phyloP scores from a whole-genome alignment of 2,797 vertebrate species.

The Toxotes lorentzi region DNA sequence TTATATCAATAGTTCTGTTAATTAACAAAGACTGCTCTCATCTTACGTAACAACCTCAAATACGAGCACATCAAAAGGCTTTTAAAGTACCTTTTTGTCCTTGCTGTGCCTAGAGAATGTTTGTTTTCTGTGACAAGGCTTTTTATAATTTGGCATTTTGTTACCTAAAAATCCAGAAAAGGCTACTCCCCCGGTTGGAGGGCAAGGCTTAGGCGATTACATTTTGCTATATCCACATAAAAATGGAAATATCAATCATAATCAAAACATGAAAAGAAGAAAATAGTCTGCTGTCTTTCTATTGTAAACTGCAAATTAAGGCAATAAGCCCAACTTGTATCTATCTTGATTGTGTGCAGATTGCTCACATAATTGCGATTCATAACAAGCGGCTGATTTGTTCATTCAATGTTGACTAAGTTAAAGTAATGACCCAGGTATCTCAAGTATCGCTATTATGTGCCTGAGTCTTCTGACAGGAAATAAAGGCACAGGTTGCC shows the following conservation, averaged over 20 bases:
- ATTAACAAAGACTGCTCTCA: conserved; percentile 37
- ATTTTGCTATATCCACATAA: not conserved
- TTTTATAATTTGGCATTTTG: conserved; percentile 26
- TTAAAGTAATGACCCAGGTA: conserved; percentile 14
- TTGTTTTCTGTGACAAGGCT: conserved; percentile 23
- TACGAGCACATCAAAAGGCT: conserved; percentile 32
- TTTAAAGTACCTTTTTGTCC: conserved; percentile 12
- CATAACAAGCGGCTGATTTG: conserved; percentile 9
- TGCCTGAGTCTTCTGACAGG: conserved; percentile 5
- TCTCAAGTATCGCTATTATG: conserved; percentile 16
- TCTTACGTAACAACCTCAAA: conserved; percentile 37
- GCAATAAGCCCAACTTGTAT: not conserved
- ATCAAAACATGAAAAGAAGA: not conserved
- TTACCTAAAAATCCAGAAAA: not conserved
- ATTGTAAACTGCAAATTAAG: not conserved
- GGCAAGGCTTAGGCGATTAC: not conserved
- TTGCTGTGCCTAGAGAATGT: conserved; percentile 2
- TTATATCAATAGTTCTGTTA: conserved; percentile 28
- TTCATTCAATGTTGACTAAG: conserved; percentile 15
- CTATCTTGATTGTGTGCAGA: not conserved
- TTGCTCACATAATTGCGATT: conserved; percentile 4
- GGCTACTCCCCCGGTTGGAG: too few species aligned
- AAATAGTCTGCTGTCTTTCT: too few species aligned
- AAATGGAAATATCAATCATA: not conserved
- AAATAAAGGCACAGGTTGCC: conserved; percentile 24